phyloP scores from a whole-genome alignment of 1,140 invertebrate species.

The Brachystomella parvula region DNA sequence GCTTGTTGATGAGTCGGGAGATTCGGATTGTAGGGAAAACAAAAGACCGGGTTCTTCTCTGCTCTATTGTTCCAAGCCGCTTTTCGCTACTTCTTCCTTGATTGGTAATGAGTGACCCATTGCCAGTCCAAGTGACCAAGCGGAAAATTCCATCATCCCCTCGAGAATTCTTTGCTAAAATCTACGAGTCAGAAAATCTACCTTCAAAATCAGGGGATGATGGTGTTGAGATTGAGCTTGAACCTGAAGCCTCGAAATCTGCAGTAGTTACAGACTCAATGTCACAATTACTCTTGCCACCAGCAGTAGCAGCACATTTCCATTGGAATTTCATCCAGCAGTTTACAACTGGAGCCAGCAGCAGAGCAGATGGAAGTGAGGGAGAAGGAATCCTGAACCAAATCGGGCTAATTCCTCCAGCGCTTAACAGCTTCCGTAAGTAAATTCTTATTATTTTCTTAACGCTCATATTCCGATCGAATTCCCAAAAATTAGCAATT shows the following conservation, averaged over 20 bases:
- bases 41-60: not conserved
- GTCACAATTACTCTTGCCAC: not conserved
- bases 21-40: not conserved
- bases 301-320: constrained; percentile 11
- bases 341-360: constrained; percentile 5
- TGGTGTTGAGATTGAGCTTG: not conserved
- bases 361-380: not conserved
- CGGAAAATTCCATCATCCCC: constrained; percentile 26
- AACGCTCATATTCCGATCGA: not conserved
- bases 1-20: not conserved
- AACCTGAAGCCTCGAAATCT: not conserved
- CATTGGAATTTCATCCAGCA: constrained; percentile 31
- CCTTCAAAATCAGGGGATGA: not conserved
- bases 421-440: constrained; percentile 24
- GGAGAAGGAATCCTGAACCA: not conserved
- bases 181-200: constrained; percentile 18
- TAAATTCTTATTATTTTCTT: not conserved
- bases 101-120: not conserved
- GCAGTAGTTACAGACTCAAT: not conserved
- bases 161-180: constrained; percentile 30
- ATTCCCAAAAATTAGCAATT: not conserved
- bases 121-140: not conserved
- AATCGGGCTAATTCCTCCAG: constrained; percentile 17
- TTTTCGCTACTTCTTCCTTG: not conserved
- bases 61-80: not conserved